Conservation (phyloP, 2,113 vertebrate genomes). For the Neolamprologus brichardi region DNA sequence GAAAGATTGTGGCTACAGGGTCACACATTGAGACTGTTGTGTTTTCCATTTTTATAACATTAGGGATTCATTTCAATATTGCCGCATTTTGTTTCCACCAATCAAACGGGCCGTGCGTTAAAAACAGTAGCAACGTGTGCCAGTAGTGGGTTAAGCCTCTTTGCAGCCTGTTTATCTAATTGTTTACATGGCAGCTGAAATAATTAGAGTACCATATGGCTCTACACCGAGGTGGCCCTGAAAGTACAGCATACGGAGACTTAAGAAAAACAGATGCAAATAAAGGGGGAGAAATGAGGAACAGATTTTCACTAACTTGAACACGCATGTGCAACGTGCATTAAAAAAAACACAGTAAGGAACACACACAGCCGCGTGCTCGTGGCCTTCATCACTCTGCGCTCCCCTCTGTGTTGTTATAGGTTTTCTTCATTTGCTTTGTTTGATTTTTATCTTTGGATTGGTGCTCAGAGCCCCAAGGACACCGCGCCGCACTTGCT, state of each 20-base stretch:
- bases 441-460: neutral
- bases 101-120: rapidly evolving
- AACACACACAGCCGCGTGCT: neutral
- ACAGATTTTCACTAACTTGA: neutral
- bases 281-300: neutral
- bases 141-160: constrained; percentile 10
- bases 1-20: neutral
- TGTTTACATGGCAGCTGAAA: constrained; percentile 14
- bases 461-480: neutral
- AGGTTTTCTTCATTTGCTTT: neutral
- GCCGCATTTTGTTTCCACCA: neutral
- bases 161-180: constrained; percentile 15
- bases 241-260: neutral
- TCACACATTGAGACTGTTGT: neutral
- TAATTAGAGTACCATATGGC: neutral
- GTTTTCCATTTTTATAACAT: neutral
- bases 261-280: neutral
- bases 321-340: neutral
- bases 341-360: neutral
- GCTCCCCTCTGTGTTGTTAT: neutral
- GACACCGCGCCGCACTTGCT: neutral
- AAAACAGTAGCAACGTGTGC: neutral
- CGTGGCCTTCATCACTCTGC: neutral
- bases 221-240: neutral
- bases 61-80: neutral